Evolutionary conservation across 1,140 invertebrate genomes (phyloP), one percentile per base, ranked within the genome.

Genomic region (Geopemphigus sp.): DNA sequence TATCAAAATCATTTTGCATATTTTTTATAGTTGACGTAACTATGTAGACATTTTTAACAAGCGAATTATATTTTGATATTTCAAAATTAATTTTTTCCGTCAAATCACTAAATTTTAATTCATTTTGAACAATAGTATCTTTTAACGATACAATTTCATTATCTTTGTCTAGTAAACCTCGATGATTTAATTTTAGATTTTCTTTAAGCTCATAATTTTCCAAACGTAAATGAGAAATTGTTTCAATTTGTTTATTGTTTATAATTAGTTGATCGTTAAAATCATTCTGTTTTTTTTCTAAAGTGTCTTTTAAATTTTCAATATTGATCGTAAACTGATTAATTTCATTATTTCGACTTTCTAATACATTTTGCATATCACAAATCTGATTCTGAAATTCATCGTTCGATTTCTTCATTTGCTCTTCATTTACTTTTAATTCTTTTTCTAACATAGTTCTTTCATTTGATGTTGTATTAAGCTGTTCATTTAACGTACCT

Each of bases 221-320:
- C 6, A 61, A 26, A 32, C 5, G 56, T 29, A 78, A 61, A 4
- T 47, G 29, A 26, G 74, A 78, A 19, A 78, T 63, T 6, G 39
- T 61, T 47, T 61, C 56, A 26, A 47, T 78, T 45, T 63, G 32
- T 10, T 63, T n/a, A 29, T 63, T 78, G n/a, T 10, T 26, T 29
- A 50, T 19, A 6, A 59, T 26, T 26, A 78, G 22, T 22, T 47
- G 56, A 14, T 78, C 22, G 4, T 63, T 26, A 26, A 63, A 61
- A 61, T 78, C 74, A 47, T 78, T 63, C 19, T 78, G 74, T 19
- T 78, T 78, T 78, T 78, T 26, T 0, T 78, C 22, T 29, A 78
- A 45, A 50, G 39, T 19, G 5, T 54, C 24, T 54, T 72, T 53
- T 53, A 72, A 29, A 22, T 54, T 54, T 1, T 72, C 68, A 26